These are phyloP conservation scores for Sphaeridia pumilis DNA, from an alignment of 2,888 invertebrate genomes.

Conservation along the genomic window DNA sequence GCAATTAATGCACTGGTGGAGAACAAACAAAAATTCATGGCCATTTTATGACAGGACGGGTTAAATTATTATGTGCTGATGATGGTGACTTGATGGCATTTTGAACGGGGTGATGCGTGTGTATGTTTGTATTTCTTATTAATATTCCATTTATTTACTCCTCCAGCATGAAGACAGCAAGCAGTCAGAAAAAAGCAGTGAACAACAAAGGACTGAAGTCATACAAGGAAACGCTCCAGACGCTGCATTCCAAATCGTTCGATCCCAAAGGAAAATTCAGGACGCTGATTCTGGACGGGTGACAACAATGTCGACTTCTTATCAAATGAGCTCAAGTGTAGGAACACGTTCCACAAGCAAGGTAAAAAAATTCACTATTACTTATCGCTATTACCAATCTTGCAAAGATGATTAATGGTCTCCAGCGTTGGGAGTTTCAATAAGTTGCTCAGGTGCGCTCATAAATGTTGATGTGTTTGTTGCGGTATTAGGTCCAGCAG, in stretches of 20 bases:
- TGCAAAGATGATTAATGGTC: no score
- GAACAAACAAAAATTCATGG: background rate
- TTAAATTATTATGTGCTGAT: background rate
- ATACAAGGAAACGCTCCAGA: constrained; percentile 36
- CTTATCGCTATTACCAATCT: no score
- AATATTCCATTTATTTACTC: constrained; percentile 2
- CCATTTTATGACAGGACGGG: background rate
- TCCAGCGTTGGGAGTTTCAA: no score
- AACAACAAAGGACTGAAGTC: constrained; percentile 35
- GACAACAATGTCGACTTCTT: constrained; percentile 30
- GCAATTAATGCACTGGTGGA: background rate
- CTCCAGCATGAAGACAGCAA: constrained; percentile 33
- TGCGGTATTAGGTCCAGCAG: no score
- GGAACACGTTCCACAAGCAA: constrained; percentile 34
- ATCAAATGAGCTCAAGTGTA: constrained; percentile 34
- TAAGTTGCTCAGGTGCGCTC: no score
- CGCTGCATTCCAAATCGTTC: constrained; percentile 34
- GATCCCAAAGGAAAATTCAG: constrained; percentile 31
- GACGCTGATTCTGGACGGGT: constrained; percentile 25
- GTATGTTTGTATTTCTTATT: background rate
- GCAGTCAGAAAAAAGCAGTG: constrained; percentile 29
- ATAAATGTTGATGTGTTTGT: no score
- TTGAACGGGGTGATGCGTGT: no score
- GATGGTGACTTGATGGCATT: no score
- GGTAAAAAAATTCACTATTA: constrained; percentile 29